Evolutionary conservation across 1,140 invertebrate genomes (phyloP).

Genomic region (Cyclina sinensis): DNA sequence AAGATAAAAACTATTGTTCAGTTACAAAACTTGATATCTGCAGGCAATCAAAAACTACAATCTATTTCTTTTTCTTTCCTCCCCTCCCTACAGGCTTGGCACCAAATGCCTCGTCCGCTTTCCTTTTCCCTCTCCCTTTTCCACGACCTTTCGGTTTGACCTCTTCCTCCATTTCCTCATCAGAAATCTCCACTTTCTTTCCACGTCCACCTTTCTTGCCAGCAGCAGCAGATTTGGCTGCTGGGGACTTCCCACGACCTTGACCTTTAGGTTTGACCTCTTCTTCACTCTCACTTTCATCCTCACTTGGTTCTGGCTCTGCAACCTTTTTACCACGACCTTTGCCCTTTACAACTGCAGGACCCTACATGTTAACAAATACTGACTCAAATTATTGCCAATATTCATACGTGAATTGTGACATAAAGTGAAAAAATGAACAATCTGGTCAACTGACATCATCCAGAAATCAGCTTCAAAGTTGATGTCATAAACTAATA

Average conservation of each 20-base stretch:
- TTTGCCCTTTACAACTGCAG: constrained; percentile 8
- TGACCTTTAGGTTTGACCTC: constrained; percentile 42
- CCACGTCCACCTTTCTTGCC: neutral
- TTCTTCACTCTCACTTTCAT: neutral
- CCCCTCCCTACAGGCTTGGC: constrained; percentile 27
- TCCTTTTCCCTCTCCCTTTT: constrained; percentile 12
- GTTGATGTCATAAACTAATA: no score
- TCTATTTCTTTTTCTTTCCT: constrained; percentile 36
- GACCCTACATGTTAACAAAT: neutral
- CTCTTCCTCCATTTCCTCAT: neutral
- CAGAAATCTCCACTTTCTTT: neutral
- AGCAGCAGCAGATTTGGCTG: neutral
- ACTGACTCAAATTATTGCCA: no score
- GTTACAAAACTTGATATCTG: no score
- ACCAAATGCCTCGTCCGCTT: constrained; percentile 20
- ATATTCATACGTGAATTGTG: no score
- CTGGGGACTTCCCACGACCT: constrained; percentile 12
- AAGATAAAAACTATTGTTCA: no score
- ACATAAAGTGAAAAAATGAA: no score
- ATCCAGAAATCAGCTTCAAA: no score
- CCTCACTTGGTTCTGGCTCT: neutral
- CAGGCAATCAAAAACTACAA: neutral
- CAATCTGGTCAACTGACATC: no score
- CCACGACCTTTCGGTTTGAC: constrained; percentile 12
- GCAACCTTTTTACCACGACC: constrained; percentile 3